Percentiles rank a stretch among this genome's conserved stretches.
Conservation (phyloP, 2,888 invertebrate genomes). For the Octonoba sinensis region DNA sequence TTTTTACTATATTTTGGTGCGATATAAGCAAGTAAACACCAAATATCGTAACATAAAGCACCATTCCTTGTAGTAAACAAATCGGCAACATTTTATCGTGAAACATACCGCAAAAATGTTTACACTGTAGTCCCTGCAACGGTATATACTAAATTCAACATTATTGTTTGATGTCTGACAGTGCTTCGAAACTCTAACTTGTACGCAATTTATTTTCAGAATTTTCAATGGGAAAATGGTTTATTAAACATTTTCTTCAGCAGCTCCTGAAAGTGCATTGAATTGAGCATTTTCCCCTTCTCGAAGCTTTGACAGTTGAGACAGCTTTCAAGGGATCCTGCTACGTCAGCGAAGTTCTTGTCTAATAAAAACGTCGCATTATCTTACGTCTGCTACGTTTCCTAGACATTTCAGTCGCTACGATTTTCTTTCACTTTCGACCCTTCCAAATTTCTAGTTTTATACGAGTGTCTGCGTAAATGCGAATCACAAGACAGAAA, state of each 20-base stretch:
- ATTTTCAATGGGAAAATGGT: not conserved
- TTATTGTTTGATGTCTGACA: no score
- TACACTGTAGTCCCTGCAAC: no score
- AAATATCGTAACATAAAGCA: no score
- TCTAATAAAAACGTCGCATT: slow-evolving; percentile 59
- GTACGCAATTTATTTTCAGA: no score
- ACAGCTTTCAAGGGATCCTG: slow-evolving; percentile 40
- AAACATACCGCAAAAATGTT: no score
- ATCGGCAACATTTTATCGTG: no score
- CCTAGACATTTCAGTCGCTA: slow-evolving; percentile 7
- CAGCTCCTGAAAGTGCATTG: not conserved
- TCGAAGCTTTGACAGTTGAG: slow-evolving; percentile 41
- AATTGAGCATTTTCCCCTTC: slow-evolving; percentile 10
- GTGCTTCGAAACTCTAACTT: no score
- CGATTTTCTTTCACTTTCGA: slow-evolving; percentile 28
- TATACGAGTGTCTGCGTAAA: not conserved
- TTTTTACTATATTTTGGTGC: no score
- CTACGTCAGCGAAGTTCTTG: slow-evolving; percentile 59
- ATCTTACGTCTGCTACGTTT: slow-evolving; percentile 41
- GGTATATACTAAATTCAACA: no score
- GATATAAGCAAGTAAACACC: no score
- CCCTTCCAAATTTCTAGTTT: not conserved
- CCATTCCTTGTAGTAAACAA: no score
- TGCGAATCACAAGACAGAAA: slow-evolving; percentile 15
- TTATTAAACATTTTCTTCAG: slow-evolving; percentile 6